Evolutionary conservation across 2,888 invertebrate genomes (phyloP).

Genomic region (Nemoura dubitans): DNA sequence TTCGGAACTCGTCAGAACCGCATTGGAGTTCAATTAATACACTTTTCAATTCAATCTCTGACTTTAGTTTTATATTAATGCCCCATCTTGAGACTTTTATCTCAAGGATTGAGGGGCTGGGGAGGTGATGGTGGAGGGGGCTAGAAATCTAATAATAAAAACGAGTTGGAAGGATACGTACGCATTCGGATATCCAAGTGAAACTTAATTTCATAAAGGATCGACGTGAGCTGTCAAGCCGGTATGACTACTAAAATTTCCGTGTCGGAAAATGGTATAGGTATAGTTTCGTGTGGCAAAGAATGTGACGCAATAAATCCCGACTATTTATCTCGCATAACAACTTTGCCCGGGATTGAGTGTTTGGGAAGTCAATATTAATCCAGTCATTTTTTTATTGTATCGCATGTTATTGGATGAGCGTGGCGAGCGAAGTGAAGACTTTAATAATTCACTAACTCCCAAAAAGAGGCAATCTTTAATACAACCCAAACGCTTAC

Average conservation of each 20-base stretch:
- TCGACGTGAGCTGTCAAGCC: constrained; percentile 20
- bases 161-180: not conserved
- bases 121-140: not conserved
- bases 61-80: constrained; percentile 32
- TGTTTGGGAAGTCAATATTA: too few relatives aligned
- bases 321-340: too few relatives aligned
- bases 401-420: too few relatives aligned
- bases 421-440: too few relatives aligned
- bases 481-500: too few relatives aligned
- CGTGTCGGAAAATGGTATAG: not conserved
- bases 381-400: too few relatives aligned
- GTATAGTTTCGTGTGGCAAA: too few relatives aligned
- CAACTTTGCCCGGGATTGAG: too few relatives aligned
- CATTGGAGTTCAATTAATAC: constrained; percentile 39
- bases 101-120: too few relatives aligned
- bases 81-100: not conserved
- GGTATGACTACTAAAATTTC: constrained; percentile 24
- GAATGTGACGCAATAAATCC: too few relatives aligned
- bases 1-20: constrained; percentile 17
- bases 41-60: constrained; percentile 14
- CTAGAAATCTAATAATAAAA: constrained; percentile 39
- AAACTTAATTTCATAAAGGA: not conserved
- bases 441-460: too few relatives aligned
- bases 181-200: not conserved
- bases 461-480: too few relatives aligned